Evolutionary conservation across 2,888 invertebrate species (phyloP), one percentile per base, ranked within the genome.

Genomic region (Nephrotoma flavescens): DNA sequence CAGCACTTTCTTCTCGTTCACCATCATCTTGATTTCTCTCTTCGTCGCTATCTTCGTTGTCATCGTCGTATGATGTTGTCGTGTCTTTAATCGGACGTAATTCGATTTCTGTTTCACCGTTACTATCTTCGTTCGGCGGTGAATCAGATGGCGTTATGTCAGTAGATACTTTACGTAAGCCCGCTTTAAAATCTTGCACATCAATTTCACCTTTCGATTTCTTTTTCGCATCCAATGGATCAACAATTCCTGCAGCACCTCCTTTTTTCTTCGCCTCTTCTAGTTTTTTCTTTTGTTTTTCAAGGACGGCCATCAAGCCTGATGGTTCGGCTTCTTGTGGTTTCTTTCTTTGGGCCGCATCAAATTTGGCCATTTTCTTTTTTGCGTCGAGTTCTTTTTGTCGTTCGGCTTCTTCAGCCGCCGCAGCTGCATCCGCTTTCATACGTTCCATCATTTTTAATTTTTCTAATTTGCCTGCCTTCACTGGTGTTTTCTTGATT

Each of bases 401-500:
- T 87, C 91, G 91, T 45, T 91, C 90, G 87, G 52, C 52, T 4
- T 91, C 90, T 42, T 90, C 91, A 44, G 91, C 90, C 87, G 90
- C 90, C 19, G 91, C 91, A 0, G 91, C 91, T 0, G 90, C 91
- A 85, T 88, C 90, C n/a, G 91, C 90, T 87, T 92, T 91, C 90
- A 91, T 90, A 89, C 91, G 90, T 83, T 91, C 88, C 42, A 90
- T 91, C 86, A 90, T 88, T 89, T 91, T 91, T 87, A 85, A 11
- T 85, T 85, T 85, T 85, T 85, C 85, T 6, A 85, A 57, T 88
- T 91, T 91, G 11, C 88, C 88, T 88, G 89, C 88, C 87, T 91
- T 91, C 87, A 91, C 91, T 71, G 91, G 91, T 45, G 92, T 91
- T 87, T 90, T 91, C 5, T 91, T 90, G 41, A 89, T 89, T 86